Conservation (phyloP, 2,797 vertebrate genomes). For the Picus viridis region DNA sequence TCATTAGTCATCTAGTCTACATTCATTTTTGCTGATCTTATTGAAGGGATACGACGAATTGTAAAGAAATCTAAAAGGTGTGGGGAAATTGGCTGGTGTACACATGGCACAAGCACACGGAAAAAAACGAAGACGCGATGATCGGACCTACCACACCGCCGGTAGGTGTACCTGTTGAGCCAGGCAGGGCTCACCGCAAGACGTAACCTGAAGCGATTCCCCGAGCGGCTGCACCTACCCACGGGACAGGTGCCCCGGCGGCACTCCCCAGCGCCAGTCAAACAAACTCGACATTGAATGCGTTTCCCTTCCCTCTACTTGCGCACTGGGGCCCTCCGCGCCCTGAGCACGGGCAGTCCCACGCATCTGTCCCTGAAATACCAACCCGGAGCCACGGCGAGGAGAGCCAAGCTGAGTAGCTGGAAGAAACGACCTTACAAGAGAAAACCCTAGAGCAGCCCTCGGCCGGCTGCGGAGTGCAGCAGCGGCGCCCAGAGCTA, state of each 20-base stretch:
- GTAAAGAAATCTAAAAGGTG: not conserved
- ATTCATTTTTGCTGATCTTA: not conserved
- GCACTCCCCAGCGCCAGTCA: not conserved
- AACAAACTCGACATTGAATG: not conserved
- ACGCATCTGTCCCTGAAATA: not conserved
- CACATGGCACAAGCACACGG: accelerated
- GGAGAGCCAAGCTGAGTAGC: not conserved
- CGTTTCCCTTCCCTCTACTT: accelerated
- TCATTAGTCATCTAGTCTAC: not conserved
- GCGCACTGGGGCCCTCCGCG: not conserved
- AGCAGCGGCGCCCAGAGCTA: not conserved
- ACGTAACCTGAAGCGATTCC: accelerated
- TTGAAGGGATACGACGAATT: not conserved
- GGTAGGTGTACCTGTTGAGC: not conserved
- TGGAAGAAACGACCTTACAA: not conserved
- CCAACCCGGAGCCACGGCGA: not conserved
- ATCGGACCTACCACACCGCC: too few relatives aligned
- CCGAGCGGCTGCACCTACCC: too few relatives aligned
- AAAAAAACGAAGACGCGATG: not conserved
- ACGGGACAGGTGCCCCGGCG: not conserved
- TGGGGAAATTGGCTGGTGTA: accelerated
- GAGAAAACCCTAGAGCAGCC: accelerated
- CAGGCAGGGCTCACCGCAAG: not conserved
- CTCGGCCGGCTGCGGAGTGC: not conserved
- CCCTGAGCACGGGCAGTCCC: not conserved